These are phyloP conservation scores for Sphaeridia pumilis DNA, from an alignment of 2,888 invertebrate species.

Conservation along the genomic window DNA sequence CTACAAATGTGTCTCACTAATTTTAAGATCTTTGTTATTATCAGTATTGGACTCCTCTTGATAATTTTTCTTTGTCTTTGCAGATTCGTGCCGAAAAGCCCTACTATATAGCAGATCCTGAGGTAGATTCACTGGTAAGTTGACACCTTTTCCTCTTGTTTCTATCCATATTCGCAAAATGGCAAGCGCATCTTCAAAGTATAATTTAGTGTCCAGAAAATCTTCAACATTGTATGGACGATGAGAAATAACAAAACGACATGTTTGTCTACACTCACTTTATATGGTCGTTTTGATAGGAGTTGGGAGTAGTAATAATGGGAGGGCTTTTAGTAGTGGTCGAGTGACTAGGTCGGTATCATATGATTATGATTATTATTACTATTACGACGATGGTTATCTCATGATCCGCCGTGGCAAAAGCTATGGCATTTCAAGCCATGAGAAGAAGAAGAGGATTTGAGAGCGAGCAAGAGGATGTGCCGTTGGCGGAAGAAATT, in stretches of 20 bases:
- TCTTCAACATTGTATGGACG: not conserved
- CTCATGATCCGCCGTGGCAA: too few species aligned
- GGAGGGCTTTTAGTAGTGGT: too few species aligned
- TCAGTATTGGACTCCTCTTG: too few species aligned
- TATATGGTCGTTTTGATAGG: too few species aligned
- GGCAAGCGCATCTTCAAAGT: too few species aligned
- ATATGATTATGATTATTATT: not conserved
- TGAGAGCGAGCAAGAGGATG: too few species aligned
- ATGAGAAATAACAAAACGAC: not conserved
- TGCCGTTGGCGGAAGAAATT: not conserved
- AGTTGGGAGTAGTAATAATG: too few species aligned
- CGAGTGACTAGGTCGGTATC: not conserved
- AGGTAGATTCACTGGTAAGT: conserved; percentile 99
- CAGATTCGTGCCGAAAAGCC: conserved; percentile 99
- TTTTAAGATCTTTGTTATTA: too few species aligned
- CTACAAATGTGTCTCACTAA: not conserved
- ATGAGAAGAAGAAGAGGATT: too few species aligned
- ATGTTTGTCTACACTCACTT: too few species aligned
- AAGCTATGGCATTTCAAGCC: too few species aligned
- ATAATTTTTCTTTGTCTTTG: conserved; percentile 43
- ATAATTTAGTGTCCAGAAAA: not conserved
- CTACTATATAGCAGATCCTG: conserved; percentile 98
- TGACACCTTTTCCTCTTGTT: not conserved
- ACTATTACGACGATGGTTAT: not conserved
- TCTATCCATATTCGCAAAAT: not conserved